Percentiles rank a stretch among this genome's conserved stretches.
These are phyloP conservation scores for Rhizomys pruinosus DNA, from an alignment of 2,113 vertebrate species.

Conservation along the genomic window DNA sequence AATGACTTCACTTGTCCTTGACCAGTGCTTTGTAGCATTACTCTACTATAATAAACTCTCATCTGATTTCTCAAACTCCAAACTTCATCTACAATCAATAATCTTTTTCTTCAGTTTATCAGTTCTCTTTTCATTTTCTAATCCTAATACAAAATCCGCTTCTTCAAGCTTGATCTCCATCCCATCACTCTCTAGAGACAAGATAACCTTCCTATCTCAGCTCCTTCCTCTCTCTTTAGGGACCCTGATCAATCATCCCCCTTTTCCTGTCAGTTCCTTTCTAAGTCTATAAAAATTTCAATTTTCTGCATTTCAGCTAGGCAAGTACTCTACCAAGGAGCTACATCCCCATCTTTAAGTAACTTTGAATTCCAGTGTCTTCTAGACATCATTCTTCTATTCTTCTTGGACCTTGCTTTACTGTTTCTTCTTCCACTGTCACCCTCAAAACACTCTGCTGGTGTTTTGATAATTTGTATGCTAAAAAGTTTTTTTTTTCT, in stretches of 20 bases:
- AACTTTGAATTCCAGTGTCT: not conserved
- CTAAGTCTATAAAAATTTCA: conserved; percentile 23
- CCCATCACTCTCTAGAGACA: conserved; percentile 13
- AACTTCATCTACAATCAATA: not conserved
- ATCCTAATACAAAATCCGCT: not conserved
- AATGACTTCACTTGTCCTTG: not conserved
- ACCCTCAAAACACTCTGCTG: not conserved
- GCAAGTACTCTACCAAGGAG: not conserved
- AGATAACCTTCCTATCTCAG: not conserved
- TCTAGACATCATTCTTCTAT: not conserved
- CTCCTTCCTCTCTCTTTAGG: not conserved
- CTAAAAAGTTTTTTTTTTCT: not conserved
- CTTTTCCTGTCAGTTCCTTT: not conserved
- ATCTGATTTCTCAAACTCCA: conserved; percentile 26
- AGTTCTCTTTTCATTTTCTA: conserved; percentile 38
- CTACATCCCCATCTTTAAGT: not conserved
- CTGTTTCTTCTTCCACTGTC: conserved; percentile 25
- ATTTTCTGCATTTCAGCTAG: not conserved
- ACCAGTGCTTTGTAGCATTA: not conserved
- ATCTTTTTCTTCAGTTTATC: not conserved
- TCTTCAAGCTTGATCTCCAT: conserved; percentile 2
- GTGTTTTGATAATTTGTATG: not conserved
- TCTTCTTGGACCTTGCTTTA: not conserved
- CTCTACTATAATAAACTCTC: conserved; percentile 1
- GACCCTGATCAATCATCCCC: not conserved